These are phyloP conservation scores for Procavia capensis DNA, from an alignment of 2,113 vertebrate genomes.

Conservation along the genomic window DNA sequence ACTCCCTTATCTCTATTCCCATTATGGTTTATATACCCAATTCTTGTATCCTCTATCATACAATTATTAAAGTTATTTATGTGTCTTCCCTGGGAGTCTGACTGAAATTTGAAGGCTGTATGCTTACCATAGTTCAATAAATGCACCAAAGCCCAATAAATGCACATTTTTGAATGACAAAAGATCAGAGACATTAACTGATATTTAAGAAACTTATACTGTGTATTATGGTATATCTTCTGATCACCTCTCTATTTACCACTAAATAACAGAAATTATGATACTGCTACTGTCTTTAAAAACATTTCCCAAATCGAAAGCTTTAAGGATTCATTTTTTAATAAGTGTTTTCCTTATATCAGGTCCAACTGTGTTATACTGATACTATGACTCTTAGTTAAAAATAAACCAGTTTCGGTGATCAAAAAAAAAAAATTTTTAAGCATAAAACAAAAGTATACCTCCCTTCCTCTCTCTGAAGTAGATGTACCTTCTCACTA, in stretches of 20 bases:
- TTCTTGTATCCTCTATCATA: neutral
- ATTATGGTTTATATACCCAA: neutral
- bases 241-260: neutral
- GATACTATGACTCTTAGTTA: neutral
- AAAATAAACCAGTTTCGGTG: conserved; percentile 17
- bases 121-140: conserved; percentile 33
- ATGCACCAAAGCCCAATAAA: conserved; percentile 14
- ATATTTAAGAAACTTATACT: conserved; percentile 26
- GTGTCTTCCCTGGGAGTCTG: neutral
- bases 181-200: conserved; percentile 35
- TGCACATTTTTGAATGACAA: neutral
- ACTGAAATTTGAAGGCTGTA: neutral
- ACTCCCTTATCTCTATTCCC: neutral
- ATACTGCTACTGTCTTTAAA: neutral
- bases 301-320: neutral
- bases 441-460: neutral
- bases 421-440: neutral
- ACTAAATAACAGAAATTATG: neutral
- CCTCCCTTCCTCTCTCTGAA: neutral
- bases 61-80: neutral
- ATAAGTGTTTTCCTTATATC: neutral
- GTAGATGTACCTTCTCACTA: neutral
- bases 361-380: neutral
- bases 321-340: neutral
- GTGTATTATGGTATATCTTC: neutral